Percentiles rank a stretch among this genome's conserved stretches.
Conservation (phyloP, 2,888 invertebrate species). For the Apamea anceps region DNA sequence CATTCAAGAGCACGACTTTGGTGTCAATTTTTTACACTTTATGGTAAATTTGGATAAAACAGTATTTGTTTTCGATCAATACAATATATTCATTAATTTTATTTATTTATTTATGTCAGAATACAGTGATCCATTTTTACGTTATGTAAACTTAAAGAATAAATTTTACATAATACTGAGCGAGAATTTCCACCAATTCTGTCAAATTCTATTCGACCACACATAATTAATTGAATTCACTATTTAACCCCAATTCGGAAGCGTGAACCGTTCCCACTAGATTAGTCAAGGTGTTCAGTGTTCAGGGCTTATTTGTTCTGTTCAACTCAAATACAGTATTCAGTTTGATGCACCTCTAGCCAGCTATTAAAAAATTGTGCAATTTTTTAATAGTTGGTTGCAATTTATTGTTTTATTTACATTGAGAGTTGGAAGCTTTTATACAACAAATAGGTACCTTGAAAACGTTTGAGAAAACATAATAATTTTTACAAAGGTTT, state of each 20-base stretch:
- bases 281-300: background rate
- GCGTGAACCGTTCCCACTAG: background rate
- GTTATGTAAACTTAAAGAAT: too few relatives aligned
- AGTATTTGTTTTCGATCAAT: too few relatives aligned
- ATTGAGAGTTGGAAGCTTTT: background rate
- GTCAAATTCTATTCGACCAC: background rate
- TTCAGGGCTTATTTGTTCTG: background rate
- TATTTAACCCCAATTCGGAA: background rate
- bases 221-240: background rate
- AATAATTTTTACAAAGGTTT: background rate
- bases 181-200: background rate
- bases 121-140: too few relatives aligned
- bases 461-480: background rate
- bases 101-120: too few relatives aligned
- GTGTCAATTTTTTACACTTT: too few relatives aligned
- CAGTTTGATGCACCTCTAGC: background rate
- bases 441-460: too few relatives aligned
- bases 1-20: too few relatives aligned
- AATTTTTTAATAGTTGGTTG: background rate
- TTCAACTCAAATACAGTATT: background rate
- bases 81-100: too few relatives aligned
- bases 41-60: too few relatives aligned
- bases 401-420: background rate
- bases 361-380: too few relatives aligned
- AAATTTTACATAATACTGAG: too few relatives aligned